These are phyloP conservation scores for Pandemis cinnamomeana DNA, from an alignment of 2,888 invertebrate genomes.

Conservation along the genomic window DNA sequence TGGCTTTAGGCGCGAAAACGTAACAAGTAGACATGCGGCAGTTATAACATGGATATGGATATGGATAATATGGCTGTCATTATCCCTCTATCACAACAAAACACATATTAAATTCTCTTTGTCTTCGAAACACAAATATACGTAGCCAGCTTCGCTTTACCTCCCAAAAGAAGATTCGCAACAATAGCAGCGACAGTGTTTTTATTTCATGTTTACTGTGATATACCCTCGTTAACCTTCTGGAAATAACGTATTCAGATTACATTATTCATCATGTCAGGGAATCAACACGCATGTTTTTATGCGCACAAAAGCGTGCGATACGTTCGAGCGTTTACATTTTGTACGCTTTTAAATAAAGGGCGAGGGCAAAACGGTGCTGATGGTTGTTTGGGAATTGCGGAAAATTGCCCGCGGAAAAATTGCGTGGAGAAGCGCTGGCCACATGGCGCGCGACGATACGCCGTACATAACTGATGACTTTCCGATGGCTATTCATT, in stretches of 20 bases:
- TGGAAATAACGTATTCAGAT: constrained; percentile 49
- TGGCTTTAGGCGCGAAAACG: no score
- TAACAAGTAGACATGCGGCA: no score
- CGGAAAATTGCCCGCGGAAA: constrained; percentile 76
- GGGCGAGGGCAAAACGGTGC: constrained; percentile 59
- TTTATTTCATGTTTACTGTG: constrained; percentile 44
- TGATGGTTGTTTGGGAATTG: constrained; percentile 74
- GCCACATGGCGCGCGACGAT: constrained; percentile 80
- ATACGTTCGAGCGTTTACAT: constrained; percentile 57
- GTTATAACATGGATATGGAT: no score
- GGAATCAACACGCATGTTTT: constrained; percentile 49
- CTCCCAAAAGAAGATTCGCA: constrained; percentile 25
- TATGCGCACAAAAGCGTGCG: constrained; percentile 50
- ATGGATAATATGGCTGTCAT: background rate
- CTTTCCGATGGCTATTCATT: constrained; percentile 83
- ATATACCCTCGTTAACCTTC: constrained; percentile 45
- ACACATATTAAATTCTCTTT: background rate
- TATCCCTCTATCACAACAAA: background rate
- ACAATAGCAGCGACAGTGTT: constrained; percentile 37
- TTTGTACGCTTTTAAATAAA: constrained; percentile 68
- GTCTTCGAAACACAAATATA: background rate
- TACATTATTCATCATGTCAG: constrained; percentile 55
- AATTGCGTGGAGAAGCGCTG: constrained; percentile 71
- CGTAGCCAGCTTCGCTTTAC: background rate
- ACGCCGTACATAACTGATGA: constrained; percentile 83